Evolutionary conservation across 2,797 vertebrate species (phyloP).

Genomic region (Sardinella longiceps): DNA sequence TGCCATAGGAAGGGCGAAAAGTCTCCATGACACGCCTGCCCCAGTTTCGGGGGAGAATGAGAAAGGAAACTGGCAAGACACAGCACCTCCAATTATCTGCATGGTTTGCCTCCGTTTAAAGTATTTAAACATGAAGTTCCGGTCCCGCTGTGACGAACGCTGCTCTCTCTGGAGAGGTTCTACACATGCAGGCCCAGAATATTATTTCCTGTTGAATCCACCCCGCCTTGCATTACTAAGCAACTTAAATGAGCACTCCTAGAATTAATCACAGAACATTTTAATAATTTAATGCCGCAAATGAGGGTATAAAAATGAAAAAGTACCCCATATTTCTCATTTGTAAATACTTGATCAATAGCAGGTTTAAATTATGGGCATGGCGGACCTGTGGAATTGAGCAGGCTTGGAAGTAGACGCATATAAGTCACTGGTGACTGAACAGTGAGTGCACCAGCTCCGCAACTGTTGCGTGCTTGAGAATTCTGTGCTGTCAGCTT

Average conservation of each 20-base stretch:
- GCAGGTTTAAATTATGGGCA: background rate
- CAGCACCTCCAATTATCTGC: background rate
- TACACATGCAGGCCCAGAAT: background rate
- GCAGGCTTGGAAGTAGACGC: background rate
- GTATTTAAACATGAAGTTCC: background rate
- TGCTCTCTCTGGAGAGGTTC: background rate
- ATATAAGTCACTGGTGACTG: background rate
- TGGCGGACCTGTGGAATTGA: background rate
- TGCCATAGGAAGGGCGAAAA: background rate
- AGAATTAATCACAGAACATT: background rate
- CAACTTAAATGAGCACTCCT: slow-evolving; percentile 8
- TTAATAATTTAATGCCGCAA: slow-evolving; percentile 9
- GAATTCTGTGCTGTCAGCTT: slow-evolving; percentile 11
- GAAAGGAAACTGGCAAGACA: background rate
- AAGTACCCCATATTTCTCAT: slow-evolving; percentile 16
- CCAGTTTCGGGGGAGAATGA: background rate
- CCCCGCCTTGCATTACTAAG: background rate
- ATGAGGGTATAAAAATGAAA: slow-evolving; percentile 19
- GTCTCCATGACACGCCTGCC: background rate
- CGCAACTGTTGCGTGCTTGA: background rate
- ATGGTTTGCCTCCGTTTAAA: background rate
- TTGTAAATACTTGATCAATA: slow-evolving; percentile 22
- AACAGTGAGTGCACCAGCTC: background rate
- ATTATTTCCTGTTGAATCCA: background rate
- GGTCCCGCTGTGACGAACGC: background rate